Evolutionary conservation across 2,888 invertebrate species (phyloP).

Genomic region (Aspidiotus destructor): DNA sequence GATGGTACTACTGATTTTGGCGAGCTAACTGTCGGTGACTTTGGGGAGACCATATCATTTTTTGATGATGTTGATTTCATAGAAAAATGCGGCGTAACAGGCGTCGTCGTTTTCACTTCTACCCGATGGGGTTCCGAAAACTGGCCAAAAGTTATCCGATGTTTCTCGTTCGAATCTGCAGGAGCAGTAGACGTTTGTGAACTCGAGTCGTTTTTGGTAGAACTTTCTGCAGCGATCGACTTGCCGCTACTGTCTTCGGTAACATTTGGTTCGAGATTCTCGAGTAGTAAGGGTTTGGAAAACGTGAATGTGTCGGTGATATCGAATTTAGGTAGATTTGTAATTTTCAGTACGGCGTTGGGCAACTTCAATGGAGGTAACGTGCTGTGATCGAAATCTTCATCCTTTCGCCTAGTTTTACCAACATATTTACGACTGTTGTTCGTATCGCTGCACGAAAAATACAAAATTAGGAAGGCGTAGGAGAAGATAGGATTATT

Average conservation of each 20-base stretch:
- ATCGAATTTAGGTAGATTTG: conserved; percentile 23
- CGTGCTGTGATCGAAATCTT: conserved; percentile 18
- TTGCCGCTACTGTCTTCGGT: background rate
- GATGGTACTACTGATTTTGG: no score
- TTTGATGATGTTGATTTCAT: no score
- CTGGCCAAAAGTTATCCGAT: background rate
- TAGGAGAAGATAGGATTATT: background rate
- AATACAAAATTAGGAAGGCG: background rate
- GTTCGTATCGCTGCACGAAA: conserved; percentile 2
- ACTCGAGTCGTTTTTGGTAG: background rate
- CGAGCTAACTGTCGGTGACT: no score
- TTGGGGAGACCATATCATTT: no score
- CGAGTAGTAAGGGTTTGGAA: conserved; percentile 21
- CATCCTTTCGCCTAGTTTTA: conserved; percentile 5
- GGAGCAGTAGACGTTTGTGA: background rate
- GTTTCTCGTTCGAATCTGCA: background rate
- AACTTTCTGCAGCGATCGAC: background rate
- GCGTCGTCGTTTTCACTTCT: background rate
- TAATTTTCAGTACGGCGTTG: conserved; percentile 14
- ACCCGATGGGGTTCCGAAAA: background rate
- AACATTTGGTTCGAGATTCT: conserved; percentile 14
- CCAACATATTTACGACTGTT: conserved; percentile 1
- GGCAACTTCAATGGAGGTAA: background rate
- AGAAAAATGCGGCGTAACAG: no score
- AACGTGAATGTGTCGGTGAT: conserved; percentile 21